A percentile compares a stretch with the other conserved stretches of the same genome.
These are phyloP conservation scores for Nixonia krombeini DNA, from an alignment of 1,140 invertebrate genomes.

Conservation along the genomic window DNA sequence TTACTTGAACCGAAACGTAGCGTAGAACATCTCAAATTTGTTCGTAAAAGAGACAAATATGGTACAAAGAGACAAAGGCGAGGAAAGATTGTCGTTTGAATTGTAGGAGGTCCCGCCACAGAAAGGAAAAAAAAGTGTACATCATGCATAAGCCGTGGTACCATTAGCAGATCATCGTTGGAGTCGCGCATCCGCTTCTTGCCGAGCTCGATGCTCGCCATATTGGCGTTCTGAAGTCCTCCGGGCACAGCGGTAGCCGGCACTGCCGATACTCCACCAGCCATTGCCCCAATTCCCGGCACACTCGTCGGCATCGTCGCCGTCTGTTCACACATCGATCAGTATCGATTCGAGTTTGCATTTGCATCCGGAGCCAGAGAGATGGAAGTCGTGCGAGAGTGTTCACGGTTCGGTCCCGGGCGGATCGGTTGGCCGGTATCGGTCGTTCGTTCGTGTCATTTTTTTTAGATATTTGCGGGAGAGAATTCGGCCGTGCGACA, in stretches of 20 bases:
- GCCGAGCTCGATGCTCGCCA: constrained; percentile 80
- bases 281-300: constrained; percentile 64
- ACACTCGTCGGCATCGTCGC: constrained; percentile 65
- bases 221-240: constrained; percentile 75
- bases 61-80: no score
- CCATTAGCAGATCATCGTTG: constrained; percentile 92
- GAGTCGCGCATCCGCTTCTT: constrained; percentile 89
- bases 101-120: constrained; percentile 41
- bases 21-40: no score
- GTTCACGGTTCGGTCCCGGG: constrained; percentile 26
- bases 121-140: constrained; percentile 69
- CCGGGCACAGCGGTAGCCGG: constrained; percentile 63
- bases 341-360: constrained; percentile 27
- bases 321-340: constrained; percentile 54
- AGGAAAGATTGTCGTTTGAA: neutral
- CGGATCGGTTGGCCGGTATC: neutral
- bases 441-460: constrained; percentile 54
- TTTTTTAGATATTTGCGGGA: no score
- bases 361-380: constrained; percentile 39
- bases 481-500: constrained; percentile 50
- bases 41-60: no score
- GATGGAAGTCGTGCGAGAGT: constrained; percentile 25
- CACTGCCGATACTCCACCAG: constrained; percentile 68
- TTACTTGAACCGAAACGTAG: no score
- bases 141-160: constrained; percentile 82